Evolutionary conservation across 2,113 vertebrate genomes (phyloP).

Genomic region (Hypanus sabinus): DNA sequence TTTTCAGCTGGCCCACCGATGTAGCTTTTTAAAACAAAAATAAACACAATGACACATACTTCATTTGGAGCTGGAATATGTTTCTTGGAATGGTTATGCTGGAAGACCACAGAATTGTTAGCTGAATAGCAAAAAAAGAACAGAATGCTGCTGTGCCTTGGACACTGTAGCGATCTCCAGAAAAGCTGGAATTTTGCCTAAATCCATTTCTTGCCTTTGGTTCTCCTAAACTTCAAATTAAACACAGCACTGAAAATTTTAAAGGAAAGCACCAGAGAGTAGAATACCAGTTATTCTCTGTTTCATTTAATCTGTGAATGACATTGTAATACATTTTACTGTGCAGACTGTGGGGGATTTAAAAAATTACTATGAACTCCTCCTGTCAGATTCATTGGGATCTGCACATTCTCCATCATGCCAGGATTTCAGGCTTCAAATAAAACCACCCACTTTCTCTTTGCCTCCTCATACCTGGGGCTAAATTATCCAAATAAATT

Average conservation of each 20-base stretch:
- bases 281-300: neutral
- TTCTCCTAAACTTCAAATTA: neutral
- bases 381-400: neutral
- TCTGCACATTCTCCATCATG: neutral
- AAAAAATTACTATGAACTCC: neutral
- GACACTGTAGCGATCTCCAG: neutral
- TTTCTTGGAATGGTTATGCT: neutral
- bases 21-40: conserved; percentile 28
- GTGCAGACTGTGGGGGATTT: neutral
- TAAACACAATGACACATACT: conserved; percentile 30
- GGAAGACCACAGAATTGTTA: neutral
- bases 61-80: conserved; percentile 19
- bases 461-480: neutral
- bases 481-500: neutral
- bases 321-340: neutral
- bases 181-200: neutral
- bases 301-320: neutral
- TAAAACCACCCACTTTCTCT: neutral
- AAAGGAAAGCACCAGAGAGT: neutral
- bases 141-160: neutral
- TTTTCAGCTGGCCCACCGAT: conserved; percentile 24
- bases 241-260: neutral
- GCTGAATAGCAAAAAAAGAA: neutral
- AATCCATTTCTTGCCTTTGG: neutral
- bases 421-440: neutral